Evolutionary conservation across 2,797 vertebrate genomes (phyloP).

Genomic region (Choloepus didactylus): DNA sequence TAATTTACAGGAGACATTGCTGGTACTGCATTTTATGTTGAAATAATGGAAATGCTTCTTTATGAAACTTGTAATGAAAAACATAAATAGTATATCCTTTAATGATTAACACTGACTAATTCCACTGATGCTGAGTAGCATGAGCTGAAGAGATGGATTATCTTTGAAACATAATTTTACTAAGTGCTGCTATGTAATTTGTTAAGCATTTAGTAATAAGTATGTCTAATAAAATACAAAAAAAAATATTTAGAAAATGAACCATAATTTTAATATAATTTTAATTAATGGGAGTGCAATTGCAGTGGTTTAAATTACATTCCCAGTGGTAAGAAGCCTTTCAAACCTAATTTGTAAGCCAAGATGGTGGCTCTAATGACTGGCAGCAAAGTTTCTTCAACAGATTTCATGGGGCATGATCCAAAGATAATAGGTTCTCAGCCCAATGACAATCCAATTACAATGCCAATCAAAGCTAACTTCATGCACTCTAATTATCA

Average conservation of each 20-base stretch:
- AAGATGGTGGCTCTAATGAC: constrained; percentile 99
- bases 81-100: constrained; percentile 86
- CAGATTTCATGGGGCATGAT: constrained; percentile 99
- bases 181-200: constrained; percentile 88
- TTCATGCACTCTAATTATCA: constrained; percentile 99
- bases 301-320: constrained; percentile 96
- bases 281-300: constrained; percentile 99
- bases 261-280: constrained; percentile 99
- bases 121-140: constrained; percentile 87
- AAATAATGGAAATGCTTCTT: constrained; percentile 84
- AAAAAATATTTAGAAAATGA: constrained; percentile 93
- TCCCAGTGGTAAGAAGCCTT: constrained; percentile 96
- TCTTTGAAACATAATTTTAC: constrained; percentile 90
- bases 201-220: constrained; percentile 90
- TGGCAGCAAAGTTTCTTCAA: constrained; percentile 99
- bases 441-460: constrained; percentile 99
- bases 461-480: constrained; percentile 99
- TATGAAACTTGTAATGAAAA: constrained; percentile 85
- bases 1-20: constrained; percentile 77
- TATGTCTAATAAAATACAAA: constrained; percentile 91
- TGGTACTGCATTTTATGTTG: constrained; percentile 47
- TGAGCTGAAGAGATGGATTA: constrained; percentile 89
- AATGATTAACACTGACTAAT: constrained; percentile 87
- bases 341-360: constrained; percentile 99
- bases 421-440: constrained; percentile 99